Percentiles rank a stretch among this genome's conserved stretches.
Evolutionary conservation across 2,113 vertebrate genomes (phyloP).

Genomic region (Helogale parvula): DNA sequence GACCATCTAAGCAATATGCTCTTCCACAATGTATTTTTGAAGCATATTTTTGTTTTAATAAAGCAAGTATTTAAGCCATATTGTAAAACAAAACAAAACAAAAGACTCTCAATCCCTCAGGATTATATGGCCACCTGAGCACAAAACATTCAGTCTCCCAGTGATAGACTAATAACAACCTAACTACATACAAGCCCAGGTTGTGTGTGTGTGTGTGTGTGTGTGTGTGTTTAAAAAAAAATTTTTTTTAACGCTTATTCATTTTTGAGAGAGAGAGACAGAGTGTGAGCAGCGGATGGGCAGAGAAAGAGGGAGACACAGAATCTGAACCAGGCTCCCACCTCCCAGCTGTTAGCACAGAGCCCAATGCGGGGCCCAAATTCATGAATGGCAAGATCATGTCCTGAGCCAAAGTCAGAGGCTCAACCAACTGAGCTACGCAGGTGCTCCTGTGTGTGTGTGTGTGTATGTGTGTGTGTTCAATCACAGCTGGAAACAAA

Average conservation of each 20-base stretch:
- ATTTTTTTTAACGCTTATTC: no score
- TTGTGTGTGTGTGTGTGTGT: background rate
- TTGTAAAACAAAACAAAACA: background rate
- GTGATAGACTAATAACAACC: background rate
- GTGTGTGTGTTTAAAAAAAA: background rate
- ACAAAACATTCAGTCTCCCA: background rate
- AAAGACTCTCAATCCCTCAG: background rate
- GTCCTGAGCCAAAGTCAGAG: no score
- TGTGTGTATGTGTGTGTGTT: background rate
- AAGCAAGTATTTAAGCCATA: constrained; percentile 24
- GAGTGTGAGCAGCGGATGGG: no score
- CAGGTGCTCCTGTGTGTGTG: background rate
- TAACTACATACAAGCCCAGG: background rate
- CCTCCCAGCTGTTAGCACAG: no score
- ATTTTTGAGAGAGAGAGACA: no score
- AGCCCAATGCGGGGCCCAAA: no score
- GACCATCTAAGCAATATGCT: background rate
- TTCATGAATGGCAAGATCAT: no score
- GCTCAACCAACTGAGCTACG: no score
- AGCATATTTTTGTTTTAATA: constrained; percentile 53
- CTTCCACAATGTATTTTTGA: background rate
- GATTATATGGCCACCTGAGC: background rate
- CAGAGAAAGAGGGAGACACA: no score
- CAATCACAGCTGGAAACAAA: background rate
- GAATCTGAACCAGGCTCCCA: no score